These are phyloP conservation scores for Hylaeus anthracinus DNA, from an alignment of 1,140 invertebrate species.

Conservation along the genomic window DNA sequence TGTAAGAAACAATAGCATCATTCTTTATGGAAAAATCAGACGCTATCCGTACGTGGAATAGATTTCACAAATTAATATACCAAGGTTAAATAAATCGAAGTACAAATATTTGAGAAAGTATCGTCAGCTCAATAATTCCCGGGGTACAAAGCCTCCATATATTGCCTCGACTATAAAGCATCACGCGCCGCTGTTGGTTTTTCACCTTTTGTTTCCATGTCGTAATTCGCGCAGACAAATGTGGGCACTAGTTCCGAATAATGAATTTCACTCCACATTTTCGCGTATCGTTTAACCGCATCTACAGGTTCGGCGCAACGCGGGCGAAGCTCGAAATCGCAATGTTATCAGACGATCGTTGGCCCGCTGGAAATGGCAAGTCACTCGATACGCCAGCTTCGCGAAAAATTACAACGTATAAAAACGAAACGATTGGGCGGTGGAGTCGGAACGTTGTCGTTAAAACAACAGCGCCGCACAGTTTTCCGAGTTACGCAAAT, in stretches of 20 bases:
- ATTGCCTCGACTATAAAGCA: too few relatives aligned
- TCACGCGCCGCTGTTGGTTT: too few relatives aligned
- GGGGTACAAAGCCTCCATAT: too few relatives aligned
- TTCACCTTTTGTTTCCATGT: too few relatives aligned
- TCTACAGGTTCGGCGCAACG: neutral
- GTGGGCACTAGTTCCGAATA: neutral
- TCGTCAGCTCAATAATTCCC: too few relatives aligned
- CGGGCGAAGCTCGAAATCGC: neutral
- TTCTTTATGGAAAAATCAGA: too few relatives aligned
- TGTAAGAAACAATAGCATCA: too few relatives aligned
- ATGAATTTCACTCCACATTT: neutral
- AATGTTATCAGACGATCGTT: neutral
- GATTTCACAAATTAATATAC: too few relatives aligned
- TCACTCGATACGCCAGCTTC: neutral
- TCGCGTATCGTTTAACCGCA: neutral
- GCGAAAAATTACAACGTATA: neutral
- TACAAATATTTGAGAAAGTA: too few relatives aligned
- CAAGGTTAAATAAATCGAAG: too few relatives aligned
- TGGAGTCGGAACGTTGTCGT: neutral
- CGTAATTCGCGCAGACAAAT: too few relatives aligned
- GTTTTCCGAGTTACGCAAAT: slow-evolving; percentile 1
- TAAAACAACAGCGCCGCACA: neutral
- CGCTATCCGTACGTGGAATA: too few relatives aligned
- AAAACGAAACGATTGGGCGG: neutral
- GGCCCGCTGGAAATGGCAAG: neutral